Percentiles rank a stretch among this genome's conserved stretches.
phyloP scores from a whole-genome alignment of 2,113 vertebrate genomes.

The Tauraco erythrolophus region DNA sequence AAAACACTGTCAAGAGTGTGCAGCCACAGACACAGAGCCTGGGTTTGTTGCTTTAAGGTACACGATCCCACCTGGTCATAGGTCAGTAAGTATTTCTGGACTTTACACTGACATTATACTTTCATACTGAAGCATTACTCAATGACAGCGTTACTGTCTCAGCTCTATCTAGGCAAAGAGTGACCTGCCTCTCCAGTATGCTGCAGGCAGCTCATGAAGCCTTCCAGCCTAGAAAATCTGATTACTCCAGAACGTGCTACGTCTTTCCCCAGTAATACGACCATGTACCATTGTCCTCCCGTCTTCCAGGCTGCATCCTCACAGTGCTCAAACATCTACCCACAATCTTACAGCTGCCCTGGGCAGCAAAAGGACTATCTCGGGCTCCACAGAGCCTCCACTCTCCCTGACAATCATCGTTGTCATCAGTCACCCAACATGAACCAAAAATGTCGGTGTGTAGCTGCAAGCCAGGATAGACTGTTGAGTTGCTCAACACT shows the following conservation, averaged over 20 bases:
- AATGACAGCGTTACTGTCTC: not conserved
- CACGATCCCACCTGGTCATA: slow-evolving; percentile 31
- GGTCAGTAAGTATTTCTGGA: slow-evolving; percentile 65
- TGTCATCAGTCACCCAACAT: not conserved
- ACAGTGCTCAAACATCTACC: not conserved
- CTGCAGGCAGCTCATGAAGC: not conserved
- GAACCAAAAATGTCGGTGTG: not conserved
- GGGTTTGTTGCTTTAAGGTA: slow-evolving; percentile 52
- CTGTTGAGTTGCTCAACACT: not conserved
- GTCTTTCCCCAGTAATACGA: not conserved
- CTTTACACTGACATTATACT: slow-evolving; percentile 55
- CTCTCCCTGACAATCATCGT: not conserved
- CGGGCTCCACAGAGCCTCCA: rapidly evolving
- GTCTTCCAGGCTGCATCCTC: not conserved
- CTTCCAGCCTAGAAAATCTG: not conserved
- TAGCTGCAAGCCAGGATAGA: not conserved
- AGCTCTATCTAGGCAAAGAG: slow-evolving; percentile 16
- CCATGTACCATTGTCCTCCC: not conserved
- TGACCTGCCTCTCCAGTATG: not conserved
- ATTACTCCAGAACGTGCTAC: not conserved
- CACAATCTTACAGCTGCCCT: rapidly evolving
- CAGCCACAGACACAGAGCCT: not conserved
- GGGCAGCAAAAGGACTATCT: not conserved
- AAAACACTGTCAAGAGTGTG: not conserved
- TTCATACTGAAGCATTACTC: slow-evolving; percentile 19